Percentiles rank a stretch among this genome's conserved stretches.
These are phyloP conservation scores for Phoxinus phoxinus DNA, from an alignment of 2,113 vertebrate genomes.

Conservation along the genomic window DNA sequence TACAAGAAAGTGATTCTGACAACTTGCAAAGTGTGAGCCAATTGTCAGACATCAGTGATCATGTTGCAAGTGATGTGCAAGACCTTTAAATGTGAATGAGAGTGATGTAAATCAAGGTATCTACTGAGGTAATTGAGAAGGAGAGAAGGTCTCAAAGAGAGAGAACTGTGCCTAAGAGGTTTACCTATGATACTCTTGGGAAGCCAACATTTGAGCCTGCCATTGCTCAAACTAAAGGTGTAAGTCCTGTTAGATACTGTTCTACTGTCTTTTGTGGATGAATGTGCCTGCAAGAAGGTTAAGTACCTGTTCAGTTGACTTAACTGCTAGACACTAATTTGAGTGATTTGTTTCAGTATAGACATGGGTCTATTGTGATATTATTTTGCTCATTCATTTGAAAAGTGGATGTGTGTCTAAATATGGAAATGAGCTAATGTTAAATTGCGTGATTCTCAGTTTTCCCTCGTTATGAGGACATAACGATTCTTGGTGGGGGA, in stretches of 20 bases:
- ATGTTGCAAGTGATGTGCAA: background rate
- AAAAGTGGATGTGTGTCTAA: too few species aligned
- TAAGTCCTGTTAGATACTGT: background rate
- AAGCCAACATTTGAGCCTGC: background rate
- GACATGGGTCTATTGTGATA: too few species aligned
- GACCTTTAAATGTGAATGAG: background rate
- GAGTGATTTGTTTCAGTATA: too few species aligned
- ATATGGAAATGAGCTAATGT: too few species aligned
- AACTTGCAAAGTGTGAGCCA: background rate
- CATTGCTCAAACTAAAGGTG: background rate
- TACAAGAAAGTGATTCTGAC: background rate
- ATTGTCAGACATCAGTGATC: background rate
- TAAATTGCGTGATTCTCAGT: too few species aligned
- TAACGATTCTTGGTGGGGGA: too few species aligned
- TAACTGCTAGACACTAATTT: too few species aligned
- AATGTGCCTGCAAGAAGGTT: too few species aligned
- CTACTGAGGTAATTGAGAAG: background rate
- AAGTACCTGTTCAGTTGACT: too few species aligned
- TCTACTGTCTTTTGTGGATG: background rate
- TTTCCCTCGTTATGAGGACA: too few species aligned
- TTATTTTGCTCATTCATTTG: too few species aligned
- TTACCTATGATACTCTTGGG: slow-evolving; percentile 3
- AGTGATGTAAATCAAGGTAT: background rate
- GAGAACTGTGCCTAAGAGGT: background rate
- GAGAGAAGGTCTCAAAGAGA: background rate